Evolutionary conservation across 2,113 vertebrate species (phyloP), one percentile per base, ranked within the genome.

Genomic region (Osmerus mordax): DNA sequence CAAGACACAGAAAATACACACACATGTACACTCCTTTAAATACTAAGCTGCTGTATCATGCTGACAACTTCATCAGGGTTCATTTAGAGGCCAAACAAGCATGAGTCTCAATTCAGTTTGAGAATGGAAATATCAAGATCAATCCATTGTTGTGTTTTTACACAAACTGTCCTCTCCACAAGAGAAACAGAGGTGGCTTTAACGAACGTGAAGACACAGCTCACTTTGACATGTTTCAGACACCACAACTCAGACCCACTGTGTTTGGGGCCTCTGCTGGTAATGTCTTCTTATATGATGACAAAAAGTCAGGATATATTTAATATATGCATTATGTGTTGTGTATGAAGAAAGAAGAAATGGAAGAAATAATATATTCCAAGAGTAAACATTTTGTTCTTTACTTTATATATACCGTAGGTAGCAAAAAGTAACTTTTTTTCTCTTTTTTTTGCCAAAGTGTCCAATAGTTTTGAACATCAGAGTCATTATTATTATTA

Each of bases 281-380:
- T 84, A 74, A 83, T 84, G 79, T 76, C 67, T 84, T 87, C 79
- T 87, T 87, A 70, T 90, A 79, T 81, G 74, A 84, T 83, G 85
- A 84, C 75, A 77, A 70, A 80, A 86, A 74, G 88, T 89, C 81
- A 83, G 88, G 88, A 90, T 91, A 91, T 92, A 91, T 92, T 91
- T 91, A 92, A 92, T 92, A 93, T 92, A 92, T 93, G 85, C 89
- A 86, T 87, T 86, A 81, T 87, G 80, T 87, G 71, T 86, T 91
- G 85, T 91, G 78, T 90, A 88, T 91, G 90, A 91, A 91, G 91
- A 90, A 75, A 89, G 83, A 92, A 90, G 82, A 91, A 91, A 89
- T 89, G 80, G 81, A 88, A 91, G 80, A 81, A 88, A 90, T 93
- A 93, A 93, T 93, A 92, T 93, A 93, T 93, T 92, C 78, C 79